Evolutionary conservation across 2,888 invertebrate species (phyloP).

Genomic region (Boloria euphrosyne): DNA sequence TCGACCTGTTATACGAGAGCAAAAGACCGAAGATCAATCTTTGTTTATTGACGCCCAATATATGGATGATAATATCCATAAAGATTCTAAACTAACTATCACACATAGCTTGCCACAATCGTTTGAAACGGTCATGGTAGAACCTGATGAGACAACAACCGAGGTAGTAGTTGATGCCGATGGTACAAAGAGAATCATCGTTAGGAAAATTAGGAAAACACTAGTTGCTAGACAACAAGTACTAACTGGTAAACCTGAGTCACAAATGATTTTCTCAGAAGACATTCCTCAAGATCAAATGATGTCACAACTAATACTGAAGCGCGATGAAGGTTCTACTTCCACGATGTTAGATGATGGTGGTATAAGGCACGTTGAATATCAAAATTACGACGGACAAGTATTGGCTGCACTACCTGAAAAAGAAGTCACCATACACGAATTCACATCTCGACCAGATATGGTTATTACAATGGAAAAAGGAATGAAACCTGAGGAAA

Average conservation of each 20-base stretch:
- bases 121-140: conserved; percentile 90
- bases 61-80: conserved; percentile 75
- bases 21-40: conserved; percentile 80
- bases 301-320: conserved; percentile 86
- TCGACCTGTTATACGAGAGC: conserved; percentile 78
- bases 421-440: conserved; percentile 84
- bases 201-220: conserved; percentile 87
- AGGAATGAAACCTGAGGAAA: conserved; percentile 78
- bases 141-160: conserved; percentile 92
- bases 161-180: conserved; percentile 91
- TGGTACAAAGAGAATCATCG: conserved; percentile 90
- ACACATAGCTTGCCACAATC: conserved; percentile 88
- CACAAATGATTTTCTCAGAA: conserved; percentile 79
- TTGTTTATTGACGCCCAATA: conserved; percentile 89
- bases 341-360: conserved; percentile 83
- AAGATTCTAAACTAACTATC: conserved; percentile 87
- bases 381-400: conserved; percentile 85
- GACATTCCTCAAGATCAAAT: conserved; percentile 84
- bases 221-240: conserved; percentile 85
- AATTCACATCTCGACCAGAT: conserved; percentile 85
- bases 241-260: conserved; percentile 82
- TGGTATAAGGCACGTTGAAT: conserved; percentile 83
- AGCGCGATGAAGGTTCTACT: conserved; percentile 84
- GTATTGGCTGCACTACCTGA: conserved; percentile 84
- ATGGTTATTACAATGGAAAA: conserved; percentile 82